These are phyloP conservation scores for Echiichthys vipera DNA, from an alignment of 2,797 vertebrate species.

Conservation along the genomic window DNA sequence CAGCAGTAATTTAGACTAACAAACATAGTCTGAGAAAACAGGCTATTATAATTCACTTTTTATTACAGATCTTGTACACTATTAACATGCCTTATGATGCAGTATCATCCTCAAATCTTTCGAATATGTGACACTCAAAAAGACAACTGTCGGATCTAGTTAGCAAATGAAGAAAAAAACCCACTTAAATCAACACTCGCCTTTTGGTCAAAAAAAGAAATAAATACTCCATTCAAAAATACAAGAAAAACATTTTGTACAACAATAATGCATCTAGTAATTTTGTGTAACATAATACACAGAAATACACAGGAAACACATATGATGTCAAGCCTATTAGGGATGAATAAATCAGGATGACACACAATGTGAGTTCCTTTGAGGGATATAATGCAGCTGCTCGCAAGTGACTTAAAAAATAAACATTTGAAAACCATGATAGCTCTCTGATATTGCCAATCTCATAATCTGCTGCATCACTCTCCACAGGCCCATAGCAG, in stretches of 20 bases:
- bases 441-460: conserved; percentile 63
- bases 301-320: conserved; percentile 55
- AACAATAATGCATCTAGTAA: conserved; percentile 54
- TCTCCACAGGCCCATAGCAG: conserved; percentile 60
- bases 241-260: conserved; percentile 58
- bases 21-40: conserved; percentile 77
- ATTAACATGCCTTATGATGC: conserved; percentile 81
- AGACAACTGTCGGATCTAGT: conserved; percentile 34
- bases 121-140: conserved; percentile 40
- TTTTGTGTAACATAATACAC: conserved; percentile 48
- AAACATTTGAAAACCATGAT: conserved; percentile 54
- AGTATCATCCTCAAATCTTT: conserved; percentile 61
- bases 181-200: conserved; percentile 44
- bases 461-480: conserved; percentile 62
- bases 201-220: conserved; percentile 59
- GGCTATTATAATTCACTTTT: conserved; percentile 74
- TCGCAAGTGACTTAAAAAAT: conserved; percentile 35
- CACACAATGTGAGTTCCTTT: conserved; percentile 37
- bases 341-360: conserved; percentile 50
- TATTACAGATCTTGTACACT: conserved; percentile 80
- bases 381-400: conserved; percentile 37
- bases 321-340: conserved; percentile 35
- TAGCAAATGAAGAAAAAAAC: conserved; percentile 45
- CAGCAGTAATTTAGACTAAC: conserved; percentile 70
- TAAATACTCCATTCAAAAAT: conserved; percentile 52